Evolutionary conservation across 2,888 invertebrate species (phyloP).

Genomic region (Artemia sinica): DNA sequence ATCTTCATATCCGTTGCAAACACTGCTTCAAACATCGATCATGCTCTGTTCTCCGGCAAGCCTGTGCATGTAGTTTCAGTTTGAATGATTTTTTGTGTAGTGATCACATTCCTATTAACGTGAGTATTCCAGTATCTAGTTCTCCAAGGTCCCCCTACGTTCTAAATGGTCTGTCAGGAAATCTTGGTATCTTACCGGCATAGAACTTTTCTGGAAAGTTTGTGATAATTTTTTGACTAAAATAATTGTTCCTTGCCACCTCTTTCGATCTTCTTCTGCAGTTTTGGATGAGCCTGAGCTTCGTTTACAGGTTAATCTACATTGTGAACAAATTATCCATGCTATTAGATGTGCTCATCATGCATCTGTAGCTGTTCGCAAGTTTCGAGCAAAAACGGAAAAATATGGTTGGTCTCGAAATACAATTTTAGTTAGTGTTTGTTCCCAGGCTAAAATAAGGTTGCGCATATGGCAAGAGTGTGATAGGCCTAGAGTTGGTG

Average conservation of each 20-base stretch:
- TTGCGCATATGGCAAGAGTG: not conserved
- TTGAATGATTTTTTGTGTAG: too few relatives aligned
- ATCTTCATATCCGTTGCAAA: not conserved
- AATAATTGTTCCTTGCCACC: not conserved
- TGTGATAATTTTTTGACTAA: not conserved
- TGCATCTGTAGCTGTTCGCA: too few relatives aligned
- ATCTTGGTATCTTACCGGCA: not conserved
- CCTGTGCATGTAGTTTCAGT: too few relatives aligned
- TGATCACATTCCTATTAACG: too few relatives aligned
- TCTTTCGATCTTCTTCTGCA: not conserved
- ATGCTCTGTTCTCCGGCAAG: too few relatives aligned
- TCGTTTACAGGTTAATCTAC: not conserved
- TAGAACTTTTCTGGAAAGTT: not conserved
- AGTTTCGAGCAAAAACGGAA: too few relatives aligned
- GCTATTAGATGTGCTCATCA: too few relatives aligned
- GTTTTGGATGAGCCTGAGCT: not conserved
- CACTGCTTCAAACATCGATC: too few relatives aligned
- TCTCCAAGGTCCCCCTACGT: not conserved
- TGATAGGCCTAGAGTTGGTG: conserved; percentile 7
- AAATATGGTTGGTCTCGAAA: not conserved
- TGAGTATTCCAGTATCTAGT: too few relatives aligned
- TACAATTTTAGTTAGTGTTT: not conserved
- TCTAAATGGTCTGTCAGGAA: not conserved
- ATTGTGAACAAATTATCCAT: too few relatives aligned
- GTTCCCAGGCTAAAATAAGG: not conserved